phyloP scores from a whole-genome alignment of 1,140 invertebrate species.

The Mesaphorura yosii region DNA sequence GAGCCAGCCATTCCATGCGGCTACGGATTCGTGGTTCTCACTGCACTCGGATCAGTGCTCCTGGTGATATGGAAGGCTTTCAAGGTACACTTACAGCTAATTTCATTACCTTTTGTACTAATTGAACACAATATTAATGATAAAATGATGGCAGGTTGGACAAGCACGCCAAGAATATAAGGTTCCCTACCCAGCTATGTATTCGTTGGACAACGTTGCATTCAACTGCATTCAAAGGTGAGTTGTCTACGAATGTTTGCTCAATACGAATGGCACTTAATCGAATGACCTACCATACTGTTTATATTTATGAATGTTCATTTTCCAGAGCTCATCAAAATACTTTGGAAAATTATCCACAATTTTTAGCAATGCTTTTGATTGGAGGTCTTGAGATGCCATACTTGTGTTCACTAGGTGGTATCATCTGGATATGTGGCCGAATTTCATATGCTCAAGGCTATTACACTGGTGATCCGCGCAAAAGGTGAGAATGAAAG shows the following conservation, averaged over 20 bases:
- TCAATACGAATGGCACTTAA: slow-evolving; percentile 38
- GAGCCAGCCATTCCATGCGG: slow-evolving; percentile 33
- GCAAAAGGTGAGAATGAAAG: slow-evolving; percentile 11
- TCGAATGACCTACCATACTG: neutral
- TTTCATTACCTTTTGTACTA: neutral
- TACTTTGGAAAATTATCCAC: slow-evolving; percentile 39
- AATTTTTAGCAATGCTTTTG: slow-evolving; percentile 39
- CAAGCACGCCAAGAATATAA: slow-evolving; percentile 34
- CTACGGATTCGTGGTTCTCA: slow-evolving; percentile 37
- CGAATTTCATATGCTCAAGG: slow-evolving; percentile 41
- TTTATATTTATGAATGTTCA: neutral
- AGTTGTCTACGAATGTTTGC: no score
- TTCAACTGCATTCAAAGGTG: slow-evolving; percentile 42
- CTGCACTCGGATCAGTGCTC: slow-evolving; percentile 35
- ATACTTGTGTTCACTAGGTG: slow-evolving; percentile 34
- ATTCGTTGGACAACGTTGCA: slow-evolving; percentile 35
- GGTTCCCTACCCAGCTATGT: slow-evolving; percentile 40
- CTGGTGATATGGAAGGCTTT: slow-evolving; percentile 35
- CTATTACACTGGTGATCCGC: slow-evolving; percentile 42
- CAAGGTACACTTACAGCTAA: slow-evolving; percentile 26
- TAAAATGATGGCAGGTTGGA: slow-evolving; percentile 31
- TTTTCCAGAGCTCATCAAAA: slow-evolving; percentile 28
- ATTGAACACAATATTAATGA: neutral
- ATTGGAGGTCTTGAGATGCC: slow-evolving; percentile 40
- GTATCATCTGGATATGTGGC: slow-evolving; percentile 36